These are phyloP conservation scores for Dryococelus australis DNA, from an alignment of 2,888 invertebrate genomes.

Conservation along the genomic window DNA sequence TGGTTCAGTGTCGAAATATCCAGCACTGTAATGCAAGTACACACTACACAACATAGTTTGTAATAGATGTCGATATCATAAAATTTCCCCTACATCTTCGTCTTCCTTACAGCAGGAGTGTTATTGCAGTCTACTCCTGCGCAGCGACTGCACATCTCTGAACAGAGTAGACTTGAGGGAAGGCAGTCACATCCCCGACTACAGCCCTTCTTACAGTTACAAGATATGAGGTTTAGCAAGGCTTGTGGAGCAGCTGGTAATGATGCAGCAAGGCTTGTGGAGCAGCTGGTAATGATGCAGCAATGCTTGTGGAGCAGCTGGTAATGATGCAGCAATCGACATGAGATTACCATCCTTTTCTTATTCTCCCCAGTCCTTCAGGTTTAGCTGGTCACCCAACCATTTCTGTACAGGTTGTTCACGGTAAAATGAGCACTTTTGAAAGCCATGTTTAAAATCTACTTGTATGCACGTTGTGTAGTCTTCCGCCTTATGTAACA, in stretches of 20 bases:
- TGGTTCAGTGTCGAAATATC: too few relatives aligned
- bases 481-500: too few relatives aligned
- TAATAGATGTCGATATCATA: too few relatives aligned
- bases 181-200: not conserved
- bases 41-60: too few relatives aligned
- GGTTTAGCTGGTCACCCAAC: not conserved
- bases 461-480: too few relatives aligned
- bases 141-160: not conserved
- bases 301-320: not conserved
- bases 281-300: slow-evolving; percentile 21
- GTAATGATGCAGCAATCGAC: not conserved
- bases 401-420: slow-evolving; percentile 2
- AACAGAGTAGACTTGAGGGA: not conserved
- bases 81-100: too few relatives aligned
- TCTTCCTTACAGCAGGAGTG: too few relatives aligned
- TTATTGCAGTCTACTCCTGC: too few relatives aligned
- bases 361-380: not conserved
- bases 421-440: too few relatives aligned
- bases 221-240: slow-evolving; percentile 18
- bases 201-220: slow-evolving; percentile 12
- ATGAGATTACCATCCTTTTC: not conserved
- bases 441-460: too few relatives aligned
- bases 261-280: not conserved
- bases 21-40: too few relatives aligned
- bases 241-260: not conserved